Percentiles rank a stretch among this genome's conserved stretches.
phyloP scores from a whole-genome alignment of 2,113 vertebrate species.

The Pardalotus punctatus region DNA sequence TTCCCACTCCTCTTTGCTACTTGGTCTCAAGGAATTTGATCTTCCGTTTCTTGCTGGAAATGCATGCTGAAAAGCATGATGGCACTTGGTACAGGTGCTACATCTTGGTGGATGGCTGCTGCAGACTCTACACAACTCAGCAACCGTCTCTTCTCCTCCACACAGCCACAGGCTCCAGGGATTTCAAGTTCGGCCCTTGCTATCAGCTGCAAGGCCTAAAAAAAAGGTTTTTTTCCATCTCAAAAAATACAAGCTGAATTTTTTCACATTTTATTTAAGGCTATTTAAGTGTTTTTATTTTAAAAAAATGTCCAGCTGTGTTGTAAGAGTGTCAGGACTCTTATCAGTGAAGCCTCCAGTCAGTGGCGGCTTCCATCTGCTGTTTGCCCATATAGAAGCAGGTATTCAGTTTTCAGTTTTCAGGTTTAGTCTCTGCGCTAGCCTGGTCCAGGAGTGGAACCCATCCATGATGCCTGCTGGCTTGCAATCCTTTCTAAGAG shows the following conservation, averaged over 20 bases:
- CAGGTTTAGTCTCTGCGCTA: background rate
- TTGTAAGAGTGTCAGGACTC: background rate
- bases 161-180: background rate
- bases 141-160: background rate
- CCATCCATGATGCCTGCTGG: background rate
- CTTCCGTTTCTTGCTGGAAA: background rate
- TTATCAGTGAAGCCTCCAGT: background rate
- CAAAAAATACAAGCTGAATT: background rate
- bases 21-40: background rate
- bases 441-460: background rate
- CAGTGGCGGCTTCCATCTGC: background rate
- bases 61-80: background rate
- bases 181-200: background rate
- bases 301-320: background rate
- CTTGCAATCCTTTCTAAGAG: background rate
- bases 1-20: background rate
- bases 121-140: background rate
- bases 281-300: background rate
- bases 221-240: background rate
- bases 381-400: background rate
- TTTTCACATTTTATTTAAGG: background rate
- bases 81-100: background rate
- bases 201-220: background rate
- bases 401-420: background rate
- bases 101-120: background rate